Evolutionary conservation across 2,888 invertebrate genomes (phyloP).

Genomic region (Apamea sordens): DNA sequence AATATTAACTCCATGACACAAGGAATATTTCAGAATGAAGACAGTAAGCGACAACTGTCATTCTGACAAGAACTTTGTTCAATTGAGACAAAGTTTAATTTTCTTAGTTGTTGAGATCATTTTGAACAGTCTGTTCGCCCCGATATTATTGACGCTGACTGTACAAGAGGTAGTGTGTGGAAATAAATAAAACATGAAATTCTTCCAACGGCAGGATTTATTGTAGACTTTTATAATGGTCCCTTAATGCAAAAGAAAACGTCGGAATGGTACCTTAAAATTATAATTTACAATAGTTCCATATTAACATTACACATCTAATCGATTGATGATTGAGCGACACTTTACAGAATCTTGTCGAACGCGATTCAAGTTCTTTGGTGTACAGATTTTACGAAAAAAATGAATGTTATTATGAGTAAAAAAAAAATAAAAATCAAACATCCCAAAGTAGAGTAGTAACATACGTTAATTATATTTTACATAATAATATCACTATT

Average conservation of each 20-base stretch:
- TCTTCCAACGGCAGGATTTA: slow-evolving; percentile 81
- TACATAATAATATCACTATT: slow-evolving; percentile 86
- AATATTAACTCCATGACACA: no score
- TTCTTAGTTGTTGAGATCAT: no score
- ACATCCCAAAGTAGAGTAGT: slow-evolving; percentile 62
- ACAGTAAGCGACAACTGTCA: no score
- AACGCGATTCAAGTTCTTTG: slow-evolving; percentile 63
- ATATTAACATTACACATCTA: slow-evolving; percentile 66
- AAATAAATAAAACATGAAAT: slow-evolving; percentile 65
- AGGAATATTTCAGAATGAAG: no score
- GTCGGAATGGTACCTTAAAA: slow-evolving; percentile 68
- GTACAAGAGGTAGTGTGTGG: neutral
- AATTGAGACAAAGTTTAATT: no score
- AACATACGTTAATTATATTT: slow-evolving; percentile 77
- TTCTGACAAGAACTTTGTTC: no score
- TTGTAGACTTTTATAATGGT: slow-evolving; percentile 79
- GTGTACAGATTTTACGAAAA: slow-evolving; percentile 58
- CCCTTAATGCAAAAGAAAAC: slow-evolving; percentile 72
- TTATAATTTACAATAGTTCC: slow-evolving; percentile 64
- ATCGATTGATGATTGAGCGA: slow-evolving; percentile 64
- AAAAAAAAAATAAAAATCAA: slow-evolving; percentile 44
- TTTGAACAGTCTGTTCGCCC: no score
- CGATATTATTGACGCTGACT: no score
- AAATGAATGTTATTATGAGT: slow-evolving; percentile 36
- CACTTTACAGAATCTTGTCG: slow-evolving; percentile 44